Conservation (phyloP, 2,888 invertebrate genomes). For the Hymenopus coronatus region DNA sequence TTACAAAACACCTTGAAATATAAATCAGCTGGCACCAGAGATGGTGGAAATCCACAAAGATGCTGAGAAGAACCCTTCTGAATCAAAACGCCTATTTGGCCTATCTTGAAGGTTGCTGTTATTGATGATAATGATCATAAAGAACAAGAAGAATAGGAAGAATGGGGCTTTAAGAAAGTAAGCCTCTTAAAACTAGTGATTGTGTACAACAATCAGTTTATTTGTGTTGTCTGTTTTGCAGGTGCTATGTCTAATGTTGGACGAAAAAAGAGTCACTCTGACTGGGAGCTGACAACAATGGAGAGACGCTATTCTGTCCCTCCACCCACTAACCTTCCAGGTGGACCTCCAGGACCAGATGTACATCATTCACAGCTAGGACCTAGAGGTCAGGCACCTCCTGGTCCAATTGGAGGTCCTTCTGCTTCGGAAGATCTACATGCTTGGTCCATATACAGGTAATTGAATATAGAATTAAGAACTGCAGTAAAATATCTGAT, state of each 20-base stretch:
- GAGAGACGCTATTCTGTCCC: constrained; percentile 88
- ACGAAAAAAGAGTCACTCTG: constrained; percentile 9
- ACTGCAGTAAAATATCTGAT: too few species aligned
- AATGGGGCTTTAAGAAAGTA: too few species aligned
- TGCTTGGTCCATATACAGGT: constrained; percentile 95
- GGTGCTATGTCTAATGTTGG: constrained; percentile 27
- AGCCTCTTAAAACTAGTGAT: too few species aligned
- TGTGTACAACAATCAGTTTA: too few species aligned
- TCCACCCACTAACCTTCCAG: constrained; percentile 60
- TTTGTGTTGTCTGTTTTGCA: constrained; percentile 19
- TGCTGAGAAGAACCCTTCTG: too few species aligned
- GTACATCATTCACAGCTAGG: constrained; percentile 9
- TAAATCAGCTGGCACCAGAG: too few species aligned
- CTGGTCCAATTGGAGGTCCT: constrained; percentile 30
- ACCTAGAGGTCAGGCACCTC: constrained; percentile 19
- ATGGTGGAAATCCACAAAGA: too few species aligned
- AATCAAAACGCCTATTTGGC: too few species aligned
- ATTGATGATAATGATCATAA: too few species aligned
- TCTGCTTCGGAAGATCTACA: constrained; percentile 88
- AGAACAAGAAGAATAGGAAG: too few species aligned
- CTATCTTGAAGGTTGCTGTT: too few species aligned
- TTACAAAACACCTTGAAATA: too few species aligned
- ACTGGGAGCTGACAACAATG: constrained; percentile 54
- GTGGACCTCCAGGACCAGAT: constrained; percentile 1
- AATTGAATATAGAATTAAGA: constrained; percentile 30